A percentile compares a stretch with the other conserved stretches of the same genome.
These are phyloP conservation scores for Forbesichthys papilliferus DNA, from an alignment of 2,113 vertebrate genomes.

Conservation along the genomic window DNA sequence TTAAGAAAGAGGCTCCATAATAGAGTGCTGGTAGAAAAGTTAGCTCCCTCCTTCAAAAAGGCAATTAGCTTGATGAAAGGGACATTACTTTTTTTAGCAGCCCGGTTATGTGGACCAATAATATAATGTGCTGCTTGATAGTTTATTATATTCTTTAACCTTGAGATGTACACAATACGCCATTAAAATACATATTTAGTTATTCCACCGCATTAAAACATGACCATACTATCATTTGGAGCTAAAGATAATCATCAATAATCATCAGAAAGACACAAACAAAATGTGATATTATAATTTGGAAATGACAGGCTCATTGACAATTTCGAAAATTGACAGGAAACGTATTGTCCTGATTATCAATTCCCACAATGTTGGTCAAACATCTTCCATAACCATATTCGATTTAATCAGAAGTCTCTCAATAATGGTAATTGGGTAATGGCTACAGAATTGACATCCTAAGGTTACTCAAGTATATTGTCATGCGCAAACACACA, in stretches of 20 bases:
- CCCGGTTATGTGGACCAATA: conserved; percentile 91
- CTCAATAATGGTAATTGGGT: too few species aligned
- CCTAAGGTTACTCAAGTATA: too few species aligned
- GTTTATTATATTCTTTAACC: conserved; percentile 93
- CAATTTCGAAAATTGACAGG: not conserved
- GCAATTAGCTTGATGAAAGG: conserved; percentile 99
- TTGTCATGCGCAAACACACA: too few species aligned
- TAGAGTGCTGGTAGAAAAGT: conserved; percentile 94
- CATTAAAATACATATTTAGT: conserved; percentile 51
- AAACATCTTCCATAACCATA: not conserved
- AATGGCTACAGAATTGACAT: too few species aligned
- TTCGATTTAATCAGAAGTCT: too few species aligned
- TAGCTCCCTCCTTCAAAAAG: conserved; percentile 96
- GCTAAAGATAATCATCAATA: conserved; percentile 21
- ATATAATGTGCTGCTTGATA: conserved; percentile 89
- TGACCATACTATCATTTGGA: conserved; percentile 1
- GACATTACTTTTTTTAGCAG: conserved; percentile 81
- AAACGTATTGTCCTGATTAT: not conserved
- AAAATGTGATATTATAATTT: conserved; percentile 32
- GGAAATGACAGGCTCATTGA: conserved; percentile 5
- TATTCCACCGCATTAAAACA: conserved; percentile 39
- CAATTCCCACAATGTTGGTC: conserved; percentile 57
- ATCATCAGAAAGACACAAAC: conserved; percentile 43
- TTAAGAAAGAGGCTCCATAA: conserved; percentile 98
- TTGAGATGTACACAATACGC: conserved; percentile 76